Evolutionary conservation across 2,888 invertebrate species (phyloP).

Genomic region (Oligia fasciuncula): DNA sequence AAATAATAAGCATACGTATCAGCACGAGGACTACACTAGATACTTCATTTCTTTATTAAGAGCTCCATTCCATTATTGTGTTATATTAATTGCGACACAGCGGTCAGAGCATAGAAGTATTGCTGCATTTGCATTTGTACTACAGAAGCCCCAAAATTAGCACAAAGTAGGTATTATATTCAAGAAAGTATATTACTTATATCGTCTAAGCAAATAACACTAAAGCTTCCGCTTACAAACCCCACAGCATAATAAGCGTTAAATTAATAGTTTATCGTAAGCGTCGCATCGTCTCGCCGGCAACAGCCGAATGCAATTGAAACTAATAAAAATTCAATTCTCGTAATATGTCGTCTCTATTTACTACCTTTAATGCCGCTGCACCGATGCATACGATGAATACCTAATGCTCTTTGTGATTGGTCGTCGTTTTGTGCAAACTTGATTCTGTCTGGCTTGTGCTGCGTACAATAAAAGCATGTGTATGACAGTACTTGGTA

Average conservation of each 20-base stretch:
- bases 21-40: no score
- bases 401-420: slow-evolving; percentile 81
- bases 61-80: not conserved
- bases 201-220: not conserved
- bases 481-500: slow-evolving; percentile 32
- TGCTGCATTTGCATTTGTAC: not conserved
- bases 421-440: slow-evolving; percentile 75
- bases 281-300: slow-evolving; percentile 37
- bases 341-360: slow-evolving; percentile 81
- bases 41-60: not conserved
- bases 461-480: slow-evolving; percentile 53
- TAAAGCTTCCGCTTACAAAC: not conserved
- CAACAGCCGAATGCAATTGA: slow-evolving; percentile 75
- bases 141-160: not conserved
- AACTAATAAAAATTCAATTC: slow-evolving; percentile 85
- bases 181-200: not conserved
- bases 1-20: not conserved
- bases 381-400: slow-evolving; percentile 83
- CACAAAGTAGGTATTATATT: not conserved
- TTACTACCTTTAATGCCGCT: slow-evolving; percentile 80
- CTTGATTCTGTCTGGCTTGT: slow-evolving; percentile 64
- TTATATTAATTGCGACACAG: not conserved
- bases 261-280: slow-evolving; percentile 49
- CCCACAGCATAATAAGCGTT: slow-evolving; percentile 24
- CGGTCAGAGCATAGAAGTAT: not conserved